Conservation (phyloP, 2,888 invertebrate genomes). For the Opisthograptis luteolata region DNA sequence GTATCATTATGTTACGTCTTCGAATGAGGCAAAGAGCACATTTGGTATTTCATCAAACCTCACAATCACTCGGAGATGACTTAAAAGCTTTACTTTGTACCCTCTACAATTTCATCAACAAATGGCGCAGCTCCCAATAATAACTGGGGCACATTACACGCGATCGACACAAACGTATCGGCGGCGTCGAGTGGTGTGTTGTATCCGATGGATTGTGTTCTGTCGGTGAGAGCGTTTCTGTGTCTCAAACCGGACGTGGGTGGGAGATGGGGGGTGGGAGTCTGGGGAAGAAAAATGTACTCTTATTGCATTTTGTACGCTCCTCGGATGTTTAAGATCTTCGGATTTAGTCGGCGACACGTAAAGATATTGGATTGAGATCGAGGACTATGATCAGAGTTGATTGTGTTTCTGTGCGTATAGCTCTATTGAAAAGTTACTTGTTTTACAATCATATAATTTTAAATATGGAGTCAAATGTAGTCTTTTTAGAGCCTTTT, state of each 20-base stretch:
- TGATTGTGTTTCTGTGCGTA: neutral
- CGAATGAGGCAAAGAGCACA: neutral
- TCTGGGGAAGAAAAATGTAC: conserved; percentile 36
- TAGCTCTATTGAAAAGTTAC: neutral
- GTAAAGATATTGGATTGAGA: conserved; percentile 48
- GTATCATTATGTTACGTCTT: neutral
- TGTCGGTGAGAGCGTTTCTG: conserved; percentile 62
- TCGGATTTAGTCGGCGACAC: conserved; percentile 35
- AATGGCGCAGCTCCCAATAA: conserved; percentile 10
- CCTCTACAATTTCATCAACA: conserved; percentile 11
- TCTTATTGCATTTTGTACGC: conserved; percentile 34
- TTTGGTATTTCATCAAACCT: conserved; percentile 4
- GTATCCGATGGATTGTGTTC: conserved; percentile 45
- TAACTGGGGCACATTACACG: conserved; percentile 10
- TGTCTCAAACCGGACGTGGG: conserved; percentile 47
- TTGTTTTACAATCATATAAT: too few relatives aligned
- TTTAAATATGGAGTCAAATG: too few relatives aligned
- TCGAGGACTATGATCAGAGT: conserved; percentile 1
- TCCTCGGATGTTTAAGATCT: conserved; percentile 22
- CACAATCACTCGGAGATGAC: conserved; percentile 1
- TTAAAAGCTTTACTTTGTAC: conserved; percentile 22
- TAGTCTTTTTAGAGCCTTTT: too few relatives aligned
- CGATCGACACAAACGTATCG: conserved; percentile 17
- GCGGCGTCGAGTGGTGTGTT: conserved; percentile 25
- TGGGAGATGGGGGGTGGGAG: conserved; percentile 21